Conservation (phyloP, 2,888 invertebrate species). For the Archips crataeganus region DNA sequence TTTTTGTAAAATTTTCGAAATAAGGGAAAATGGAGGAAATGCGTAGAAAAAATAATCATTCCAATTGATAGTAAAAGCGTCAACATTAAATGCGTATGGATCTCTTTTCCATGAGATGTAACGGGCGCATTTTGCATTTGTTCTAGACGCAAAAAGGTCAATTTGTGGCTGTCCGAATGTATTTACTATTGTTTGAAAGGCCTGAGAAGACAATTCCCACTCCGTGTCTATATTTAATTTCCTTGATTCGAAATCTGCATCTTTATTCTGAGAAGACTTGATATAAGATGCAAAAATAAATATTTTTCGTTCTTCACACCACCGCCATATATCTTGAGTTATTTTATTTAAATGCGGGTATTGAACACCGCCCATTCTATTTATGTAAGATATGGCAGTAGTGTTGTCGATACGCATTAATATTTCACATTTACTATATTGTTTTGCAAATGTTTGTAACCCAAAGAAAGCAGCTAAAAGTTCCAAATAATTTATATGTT, state of each 20-base stretch:
- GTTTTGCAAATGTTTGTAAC: slow-evolving; percentile 10
- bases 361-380: too few relatives aligned
- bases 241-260: too few relatives aligned
- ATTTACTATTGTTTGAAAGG: background rate
- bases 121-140: slow-evolving; percentile 4
- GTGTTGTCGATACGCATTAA: slow-evolving; percentile 28
- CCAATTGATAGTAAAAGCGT: slow-evolving; percentile 17
- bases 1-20: too few relatives aligned
- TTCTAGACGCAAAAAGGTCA: slow-evolving; percentile 16
- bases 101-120: slow-evolving; percentile 19
- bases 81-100: slow-evolving; percentile 14
- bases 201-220: background rate
- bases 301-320: too few relatives aligned
- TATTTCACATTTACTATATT: slow-evolving; percentile 14
- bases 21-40: slow-evolving; percentile 11
- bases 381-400: slow-evolving; percentile 8
- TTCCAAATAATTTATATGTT: slow-evolving; percentile 17
- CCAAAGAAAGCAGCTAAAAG: too few relatives aligned
- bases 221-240: too few relatives aligned
- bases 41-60: background rate
- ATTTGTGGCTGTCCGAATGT: slow-evolving; percentile 9
- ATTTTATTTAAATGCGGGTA: too few relatives aligned
- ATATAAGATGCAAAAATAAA: too few relatives aligned
- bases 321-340: too few relatives aligned
- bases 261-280: too few relatives aligned